Conservation (phyloP, 2,113 vertebrate genomes). For the Danionella cerebrum region DNA sequence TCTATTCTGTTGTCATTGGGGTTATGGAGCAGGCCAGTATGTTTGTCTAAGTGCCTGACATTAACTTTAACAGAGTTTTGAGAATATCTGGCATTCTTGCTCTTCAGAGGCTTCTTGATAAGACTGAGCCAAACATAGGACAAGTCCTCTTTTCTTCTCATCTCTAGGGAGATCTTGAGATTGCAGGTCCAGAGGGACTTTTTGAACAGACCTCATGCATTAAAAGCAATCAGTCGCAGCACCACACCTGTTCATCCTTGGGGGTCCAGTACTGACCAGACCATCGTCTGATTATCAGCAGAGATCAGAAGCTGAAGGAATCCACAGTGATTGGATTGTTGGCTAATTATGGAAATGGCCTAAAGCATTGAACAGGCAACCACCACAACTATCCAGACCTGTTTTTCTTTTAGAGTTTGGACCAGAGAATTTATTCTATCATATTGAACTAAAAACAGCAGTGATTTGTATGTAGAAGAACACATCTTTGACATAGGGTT, state of each 20-base stretch:
- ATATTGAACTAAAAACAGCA: background rate
- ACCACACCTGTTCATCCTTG: slow-evolving; percentile 70
- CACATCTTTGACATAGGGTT: background rate
- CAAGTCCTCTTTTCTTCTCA: slow-evolving; percentile 54
- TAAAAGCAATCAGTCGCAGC: slow-evolving; percentile 48
- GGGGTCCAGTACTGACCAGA: slow-evolving; percentile 60
- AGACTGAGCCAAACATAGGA: slow-evolving; percentile 47
- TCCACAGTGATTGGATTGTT: slow-evolving; percentile 64
- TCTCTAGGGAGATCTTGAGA: slow-evolving; percentile 54
- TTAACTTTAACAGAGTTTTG: slow-evolving; percentile 35
- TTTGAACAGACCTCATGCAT: slow-evolving; percentile 45
- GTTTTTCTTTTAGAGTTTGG: background rate
- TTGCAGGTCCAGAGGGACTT: slow-evolving; percentile 49
- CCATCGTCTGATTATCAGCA: slow-evolving; percentile 58
- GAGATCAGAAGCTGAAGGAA: slow-evolving; percentile 61
- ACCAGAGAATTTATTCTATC: background rate
- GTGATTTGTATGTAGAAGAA: background rate
- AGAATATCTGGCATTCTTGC: slow-evolving; percentile 47
- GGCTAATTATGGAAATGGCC: slow-evolving; percentile 66
- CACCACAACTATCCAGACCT: slow-evolving; percentile 5
- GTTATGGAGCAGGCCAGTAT: slow-evolving; percentile 14
- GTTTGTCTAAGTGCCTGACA: slow-evolving; percentile 34
- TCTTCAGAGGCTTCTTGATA: slow-evolving; percentile 50
- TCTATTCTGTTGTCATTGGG: slow-evolving; percentile 26
- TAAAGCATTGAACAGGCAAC: slow-evolving; percentile 37